phyloP scores from a whole-genome alignment of 2,888 invertebrate genomes.

The Drosophila recens region DNA sequence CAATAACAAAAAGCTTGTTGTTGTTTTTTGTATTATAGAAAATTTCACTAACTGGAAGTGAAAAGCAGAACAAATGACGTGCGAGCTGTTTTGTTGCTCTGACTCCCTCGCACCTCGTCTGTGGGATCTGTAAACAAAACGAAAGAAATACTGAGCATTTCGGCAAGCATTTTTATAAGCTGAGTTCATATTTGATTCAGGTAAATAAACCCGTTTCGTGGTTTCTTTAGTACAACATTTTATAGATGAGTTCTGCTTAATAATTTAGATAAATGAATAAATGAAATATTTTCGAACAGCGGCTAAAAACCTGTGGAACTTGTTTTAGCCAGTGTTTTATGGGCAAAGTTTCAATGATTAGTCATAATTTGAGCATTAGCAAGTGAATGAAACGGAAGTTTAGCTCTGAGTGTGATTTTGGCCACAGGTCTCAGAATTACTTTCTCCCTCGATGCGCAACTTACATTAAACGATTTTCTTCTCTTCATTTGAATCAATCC shows the following conservation, averaged over 20 bases:
- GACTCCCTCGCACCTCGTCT: constrained; percentile 30
- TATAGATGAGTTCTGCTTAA: constrained; percentile 71
- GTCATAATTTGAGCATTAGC: constrained; percentile 66
- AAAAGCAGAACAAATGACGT: constrained; percentile 78
- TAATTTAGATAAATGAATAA: constrained; percentile 44
- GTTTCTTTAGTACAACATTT: constrained; percentile 48
- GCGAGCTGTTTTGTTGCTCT: constrained; percentile 19
- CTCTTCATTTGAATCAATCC: constrained; percentile 8
- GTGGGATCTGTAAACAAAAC: constrained; percentile 45
- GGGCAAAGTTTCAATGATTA: constrained; percentile 58
- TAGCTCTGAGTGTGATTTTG: neutral
- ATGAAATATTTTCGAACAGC: constrained; percentile 40
- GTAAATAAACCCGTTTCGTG: constrained; percentile 64
- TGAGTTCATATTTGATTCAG: constrained; percentile 57
- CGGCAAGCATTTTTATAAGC: constrained; percentile 57
- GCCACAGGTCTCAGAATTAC: neutral
- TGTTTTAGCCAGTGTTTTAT: constrained; percentile 63
- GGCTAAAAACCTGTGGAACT: constrained; percentile 61
- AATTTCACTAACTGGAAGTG: constrained; percentile 78
- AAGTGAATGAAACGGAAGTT: constrained; percentile 64
- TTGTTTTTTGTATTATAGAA: constrained; percentile 43
- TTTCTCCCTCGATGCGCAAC: constrained; percentile 2
- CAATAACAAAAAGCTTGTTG: constrained; percentile 48
- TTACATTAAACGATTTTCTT: neutral
- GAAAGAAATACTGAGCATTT: constrained; percentile 18